Evolutionary conservation across 2,888 invertebrate species (phyloP), one percentile per base, ranked within the genome.

Genomic region (Dicyrtomina minuta): DNA sequence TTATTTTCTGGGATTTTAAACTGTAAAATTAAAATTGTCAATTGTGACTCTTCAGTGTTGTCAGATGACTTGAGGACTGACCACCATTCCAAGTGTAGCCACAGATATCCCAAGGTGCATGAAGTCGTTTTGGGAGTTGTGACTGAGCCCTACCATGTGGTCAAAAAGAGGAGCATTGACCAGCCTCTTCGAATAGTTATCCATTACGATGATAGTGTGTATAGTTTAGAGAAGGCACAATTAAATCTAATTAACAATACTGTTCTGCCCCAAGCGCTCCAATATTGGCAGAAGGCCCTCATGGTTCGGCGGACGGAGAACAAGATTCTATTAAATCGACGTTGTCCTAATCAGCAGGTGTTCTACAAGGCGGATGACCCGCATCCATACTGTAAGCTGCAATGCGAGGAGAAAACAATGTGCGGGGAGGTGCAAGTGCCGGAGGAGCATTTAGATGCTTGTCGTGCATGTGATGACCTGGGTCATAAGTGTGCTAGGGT

Each of bases 351-450:
- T 70, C 89, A 91, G 1, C 92, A 93, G 81, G 90, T 96, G 17
- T 92, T 92, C 81, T 91, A 93, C 51, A 88, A 90, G 78, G 79
- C 79, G 67, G 80, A 80, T 2, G 89, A 90, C 72, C 90, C 90
- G 0, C 84, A 89, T 77, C 91, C 92, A 0, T 93, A 94, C 81
- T 97, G 97, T 81, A 92, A 93, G 75, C 89, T 91, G 79, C 84
- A 87, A 0, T 95, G 95, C 82, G 90, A 89, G 78, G 82, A 86
- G 1, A 87, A 87, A 71, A 98, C 98, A 0, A 91, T 92, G 87
- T 99, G 99, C 82, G 99, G 99, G 0, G 98, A 99, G 82, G 94
- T 96, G 2, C 86, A 86, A 77, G 96, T 99, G 5, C 98, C 98
- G 0, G 90, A 91, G 72, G 88, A 91, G 59, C 98, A 99, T 84